Percentiles rank a stretch among this genome's conserved stretches.
phyloP scores from a whole-genome alignment of 2,888 invertebrate genomes.

The Eupithecia inturbata region DNA sequence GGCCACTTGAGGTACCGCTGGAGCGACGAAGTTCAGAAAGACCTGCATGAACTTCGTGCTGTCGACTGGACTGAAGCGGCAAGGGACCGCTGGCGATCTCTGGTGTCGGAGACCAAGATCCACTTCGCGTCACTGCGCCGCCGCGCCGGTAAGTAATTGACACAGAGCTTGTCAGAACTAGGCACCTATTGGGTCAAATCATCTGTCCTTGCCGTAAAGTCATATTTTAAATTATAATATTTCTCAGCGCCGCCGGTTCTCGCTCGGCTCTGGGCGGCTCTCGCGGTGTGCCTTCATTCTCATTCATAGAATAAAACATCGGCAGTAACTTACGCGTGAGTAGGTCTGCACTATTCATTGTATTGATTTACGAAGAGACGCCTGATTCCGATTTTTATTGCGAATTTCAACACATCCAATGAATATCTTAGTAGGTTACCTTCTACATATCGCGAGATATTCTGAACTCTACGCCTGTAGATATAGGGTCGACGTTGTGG shows the following conservation, averaged over 20 bases:
- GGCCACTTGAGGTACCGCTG: no score
- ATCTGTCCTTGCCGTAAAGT: background rate
- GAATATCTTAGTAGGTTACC: constrained; percentile 58
- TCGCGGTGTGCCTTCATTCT: constrained; percentile 18
- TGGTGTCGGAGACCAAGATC: no score
- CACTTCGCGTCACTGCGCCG: no score
- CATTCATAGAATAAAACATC: constrained; percentile 38
- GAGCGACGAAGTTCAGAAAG: no score
- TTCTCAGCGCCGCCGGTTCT: background rate
- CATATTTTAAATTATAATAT: background rate
- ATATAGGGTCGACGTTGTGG: constrained; percentile 17
- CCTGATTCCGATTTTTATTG: constrained; percentile 51
- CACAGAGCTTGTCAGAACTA: background rate
- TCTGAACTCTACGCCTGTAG: constrained; percentile 5
- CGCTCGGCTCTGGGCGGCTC: background rate
- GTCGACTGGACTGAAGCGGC: no score
- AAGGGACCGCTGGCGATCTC: no score
- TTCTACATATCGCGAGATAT: constrained; percentile 28
- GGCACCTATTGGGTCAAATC: background rate
- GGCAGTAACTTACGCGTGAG: constrained; percentile 18
- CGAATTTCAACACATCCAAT: constrained; percentile 61
- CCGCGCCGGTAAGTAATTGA: no score
- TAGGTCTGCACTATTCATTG: constrained; percentile 38
- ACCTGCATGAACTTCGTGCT: no score
- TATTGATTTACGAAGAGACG: constrained; percentile 51